phyloP scores from a whole-genome alignment of 2,113 vertebrate species.

The Nothoprocta perdicaria region DNA sequence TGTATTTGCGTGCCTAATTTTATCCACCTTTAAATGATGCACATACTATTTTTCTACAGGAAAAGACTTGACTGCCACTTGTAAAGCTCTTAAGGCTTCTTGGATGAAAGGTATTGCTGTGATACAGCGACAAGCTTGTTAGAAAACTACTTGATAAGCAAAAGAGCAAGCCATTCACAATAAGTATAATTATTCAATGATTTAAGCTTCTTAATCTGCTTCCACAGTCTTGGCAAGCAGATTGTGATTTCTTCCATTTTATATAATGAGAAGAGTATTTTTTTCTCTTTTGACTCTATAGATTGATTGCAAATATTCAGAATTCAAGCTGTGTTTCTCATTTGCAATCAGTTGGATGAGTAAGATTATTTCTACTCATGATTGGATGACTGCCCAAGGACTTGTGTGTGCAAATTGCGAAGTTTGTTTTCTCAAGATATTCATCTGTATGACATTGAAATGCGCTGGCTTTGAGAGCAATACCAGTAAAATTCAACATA shows the following conservation, averaged over 20 bases:
- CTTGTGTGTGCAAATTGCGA: conserved; percentile 62
- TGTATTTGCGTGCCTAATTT: conserved; percentile 36
- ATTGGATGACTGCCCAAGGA: conserved; percentile 67
- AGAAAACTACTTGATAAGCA: conserved; percentile 64
- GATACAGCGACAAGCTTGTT: conserved; percentile 10
- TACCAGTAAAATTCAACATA: conserved; percentile 10
- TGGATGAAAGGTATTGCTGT: conserved; percentile 46
- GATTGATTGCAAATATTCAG: conserved; percentile 72
- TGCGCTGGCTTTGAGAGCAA: conserved; percentile 11
- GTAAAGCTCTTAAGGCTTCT: conserved; percentile 40
- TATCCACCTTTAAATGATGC: conserved; percentile 50
- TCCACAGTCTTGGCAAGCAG: conserved; percentile 64
- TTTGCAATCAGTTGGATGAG: conserved; percentile 68
- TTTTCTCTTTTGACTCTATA: conserved; percentile 52
- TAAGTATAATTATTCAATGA: conserved; percentile 71
- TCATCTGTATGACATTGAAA: conserved; percentile 62
- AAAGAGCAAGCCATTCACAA: conserved; percentile 65
- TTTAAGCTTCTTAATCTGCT: conserved; percentile 67
- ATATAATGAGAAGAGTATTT: conserved; percentile 55
- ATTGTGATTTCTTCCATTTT: conserved; percentile 64
- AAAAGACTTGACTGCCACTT: conserved; percentile 51
- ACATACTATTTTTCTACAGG: conserved; percentile 14
- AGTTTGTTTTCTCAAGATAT: conserved; percentile 58
- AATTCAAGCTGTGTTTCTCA: conserved; percentile 71
- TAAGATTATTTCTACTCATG: conserved; percentile 65